A percentile compares a stretch with the other conserved stretches of the same genome.
These are phyloP conservation scores for Drosophila aff. DNA, from an alignment of 1,140 invertebrate species.

Conservation along the genomic window DNA sequence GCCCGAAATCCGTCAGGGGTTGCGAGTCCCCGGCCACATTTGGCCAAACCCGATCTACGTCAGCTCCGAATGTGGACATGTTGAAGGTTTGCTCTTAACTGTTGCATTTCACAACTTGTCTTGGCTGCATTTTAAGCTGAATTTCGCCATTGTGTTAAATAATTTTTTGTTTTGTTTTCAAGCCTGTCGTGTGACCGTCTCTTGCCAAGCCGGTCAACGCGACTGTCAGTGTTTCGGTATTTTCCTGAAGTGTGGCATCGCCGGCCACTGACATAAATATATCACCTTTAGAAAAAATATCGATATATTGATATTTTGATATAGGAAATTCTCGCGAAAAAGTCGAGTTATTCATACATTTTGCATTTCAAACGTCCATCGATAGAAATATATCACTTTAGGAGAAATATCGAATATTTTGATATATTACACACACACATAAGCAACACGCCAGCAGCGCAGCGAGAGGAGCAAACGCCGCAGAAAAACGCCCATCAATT, in stretches of 20 bases:
- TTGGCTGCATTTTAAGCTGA: background rate
- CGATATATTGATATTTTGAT: too few species aligned
- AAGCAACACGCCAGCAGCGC: conserved; percentile 37
- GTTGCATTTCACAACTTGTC: background rate
- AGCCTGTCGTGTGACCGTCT: background rate
- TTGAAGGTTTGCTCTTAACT: background rate
- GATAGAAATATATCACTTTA: too few species aligned
- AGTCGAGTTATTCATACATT: too few species aligned
- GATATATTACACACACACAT: conserved; percentile 4
- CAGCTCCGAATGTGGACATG: conserved; percentile 55
- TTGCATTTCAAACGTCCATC: too few species aligned
- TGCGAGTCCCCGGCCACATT: conserved; percentile 3
- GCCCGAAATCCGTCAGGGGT: conserved; percentile 39
- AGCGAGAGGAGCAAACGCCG: conserved; percentile 31
- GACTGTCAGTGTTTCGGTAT: too few species aligned
- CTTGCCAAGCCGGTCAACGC: too few species aligned
- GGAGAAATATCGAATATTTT: too few species aligned
- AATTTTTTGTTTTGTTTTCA: background rate
- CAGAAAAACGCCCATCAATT: conserved; percentile 73
- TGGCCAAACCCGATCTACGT: conserved; percentile 58
- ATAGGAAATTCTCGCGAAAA: too few species aligned
- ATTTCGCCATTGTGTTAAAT: background rate
- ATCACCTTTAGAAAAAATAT: too few species aligned
- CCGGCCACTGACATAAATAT: too few species aligned
- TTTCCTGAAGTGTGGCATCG: too few species aligned